Evolutionary conservation across 2,888 invertebrate species (phyloP).

Genomic region (Pogonocherus hispidulus): DNA sequence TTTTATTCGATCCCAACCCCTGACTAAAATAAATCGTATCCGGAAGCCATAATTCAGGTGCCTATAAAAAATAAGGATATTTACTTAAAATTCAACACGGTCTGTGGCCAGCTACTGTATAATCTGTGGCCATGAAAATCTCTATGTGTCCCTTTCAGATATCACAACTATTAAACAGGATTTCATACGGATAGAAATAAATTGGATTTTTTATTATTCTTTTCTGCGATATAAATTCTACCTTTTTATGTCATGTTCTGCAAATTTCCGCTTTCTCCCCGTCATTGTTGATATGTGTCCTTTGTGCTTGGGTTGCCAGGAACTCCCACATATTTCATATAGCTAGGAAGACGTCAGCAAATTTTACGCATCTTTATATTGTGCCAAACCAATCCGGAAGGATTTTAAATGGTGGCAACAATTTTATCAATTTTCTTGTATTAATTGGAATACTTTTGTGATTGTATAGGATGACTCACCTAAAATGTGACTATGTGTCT

Average conservation of each 20-base stretch:
- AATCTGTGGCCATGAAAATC: constrained; percentile 13
- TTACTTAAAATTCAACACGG: constrained; percentile 49
- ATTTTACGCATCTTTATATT: constrained; percentile 55
- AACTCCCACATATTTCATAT: constrained; percentile 28
- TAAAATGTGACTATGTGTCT: no score
- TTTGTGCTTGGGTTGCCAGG: constrained; percentile 33
- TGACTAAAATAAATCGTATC: neutral
- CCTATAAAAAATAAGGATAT: constrained; percentile 47
- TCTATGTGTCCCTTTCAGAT: constrained; percentile 31
- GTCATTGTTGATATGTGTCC: constrained; percentile 44
- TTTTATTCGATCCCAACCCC: no score
- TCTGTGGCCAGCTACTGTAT: constrained; percentile 30
- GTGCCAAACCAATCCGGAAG: constrained; percentile 47
- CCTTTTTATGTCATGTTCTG: constrained; percentile 34
- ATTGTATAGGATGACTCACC: no score
- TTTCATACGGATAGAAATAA: constrained; percentile 41
- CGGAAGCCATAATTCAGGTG: constrained; percentile 55
- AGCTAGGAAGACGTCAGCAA: constrained; percentile 48
- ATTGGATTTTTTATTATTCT: constrained; percentile 36
- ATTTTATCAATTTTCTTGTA: no score
- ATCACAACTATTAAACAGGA: constrained; percentile 38
- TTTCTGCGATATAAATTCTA: constrained; percentile 10
- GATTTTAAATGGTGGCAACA: constrained; percentile 37
- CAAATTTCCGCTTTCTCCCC: constrained; percentile 44
- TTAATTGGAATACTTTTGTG: constrained; percentile 46